phyloP scores from a whole-genome alignment of 2,888 invertebrate species.

The Pasiphila rectangulata region DNA sequence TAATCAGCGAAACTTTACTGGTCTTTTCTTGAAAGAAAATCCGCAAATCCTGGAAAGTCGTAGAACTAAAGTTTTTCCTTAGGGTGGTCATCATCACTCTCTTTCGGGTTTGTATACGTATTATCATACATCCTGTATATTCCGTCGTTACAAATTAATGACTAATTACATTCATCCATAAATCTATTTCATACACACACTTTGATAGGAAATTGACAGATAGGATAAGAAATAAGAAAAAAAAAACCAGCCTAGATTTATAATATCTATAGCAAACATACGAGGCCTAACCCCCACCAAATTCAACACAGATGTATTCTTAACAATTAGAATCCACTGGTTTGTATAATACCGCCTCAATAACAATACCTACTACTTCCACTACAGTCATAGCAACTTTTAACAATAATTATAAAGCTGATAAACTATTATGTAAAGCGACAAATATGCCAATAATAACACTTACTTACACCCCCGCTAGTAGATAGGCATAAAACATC shows the following conservation, averaged over 20 bases:
- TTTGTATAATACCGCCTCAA: not conserved
- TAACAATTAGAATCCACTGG: too few species aligned
- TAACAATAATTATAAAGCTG: conserved; percentile 28
- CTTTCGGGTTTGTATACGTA: too few species aligned
- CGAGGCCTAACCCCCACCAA: conserved; percentile 2
- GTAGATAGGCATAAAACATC: conserved; percentile 4
- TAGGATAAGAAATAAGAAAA: conserved; percentile 22
- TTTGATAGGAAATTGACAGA: conserved; percentile 33
- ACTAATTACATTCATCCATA: too few species aligned
- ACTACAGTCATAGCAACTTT: conserved; percentile 16
- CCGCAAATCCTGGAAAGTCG: too few species aligned
- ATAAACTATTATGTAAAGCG: conserved; percentile 24
- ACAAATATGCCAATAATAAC: conserved; percentile 29
- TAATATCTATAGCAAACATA: conserved; percentile 10
- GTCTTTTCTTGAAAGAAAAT: too few species aligned
- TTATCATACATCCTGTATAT: too few species aligned
- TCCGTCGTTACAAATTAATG: too few species aligned
- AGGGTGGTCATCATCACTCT: too few species aligned
- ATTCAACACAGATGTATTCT: conserved; percentile 2
- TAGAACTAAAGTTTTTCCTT: too few species aligned
- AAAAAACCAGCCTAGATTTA: conserved; percentile 13
- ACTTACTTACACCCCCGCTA: conserved; percentile 11
- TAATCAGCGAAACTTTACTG: too few species aligned
- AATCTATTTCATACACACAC: conserved; percentile 15
- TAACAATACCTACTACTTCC: conserved; percentile 4